Base-by-base conservation (phyloP, 2,888 invertebrate species). In the Cerceris rybyensis region DNA sequence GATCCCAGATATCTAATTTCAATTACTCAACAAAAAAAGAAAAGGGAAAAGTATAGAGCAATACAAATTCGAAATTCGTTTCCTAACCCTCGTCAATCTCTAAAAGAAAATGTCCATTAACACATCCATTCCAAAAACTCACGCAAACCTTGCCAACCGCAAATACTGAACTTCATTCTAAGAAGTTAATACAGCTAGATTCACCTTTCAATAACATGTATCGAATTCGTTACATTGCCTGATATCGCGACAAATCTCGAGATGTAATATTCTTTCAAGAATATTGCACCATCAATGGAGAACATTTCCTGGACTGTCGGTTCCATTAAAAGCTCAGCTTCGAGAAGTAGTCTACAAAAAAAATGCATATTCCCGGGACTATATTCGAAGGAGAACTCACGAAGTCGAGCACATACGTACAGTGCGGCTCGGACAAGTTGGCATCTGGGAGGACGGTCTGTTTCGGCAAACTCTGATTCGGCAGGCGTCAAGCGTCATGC, bases 261-360 rank as follows among this genome's bases (percentile, higher is more conserved):
- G 55, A 75, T 60, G 69, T 64, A 69, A 78, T 75, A 75, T 75
- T 67, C 75, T n/a, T 16, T 75, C 63, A 6, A 17, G 49, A 17
- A 52, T 39, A 28, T n/a, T 58, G 49, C 13, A 59, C n/a, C 39
- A 7, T 17, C 39, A 57, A 28, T 17, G 17, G 55, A 42, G 75
- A 46, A 61, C 55, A 42, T 14, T 61, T 58, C 50, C 64, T 41
- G 14, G 52, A 49, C 55, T 28, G 64, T 41, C 50, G 65, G 46
- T 66, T 46, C 16, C 50, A 57, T 61, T 57, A 70, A 70, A 65
- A 65, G 64, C 43, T 52, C 69, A 61, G 42, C 8, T 41, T 28
- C 50, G n/a, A 11, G 46, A 9, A 7, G n/a, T n/a, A 7, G 41
- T 2, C 55, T 7, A 7, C 28, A 41, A 59, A 59, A 59, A 11